Evolutionary conservation across 1,140 invertebrate genomes (phyloP).

Genomic region (Calycopis cecrops): DNA sequence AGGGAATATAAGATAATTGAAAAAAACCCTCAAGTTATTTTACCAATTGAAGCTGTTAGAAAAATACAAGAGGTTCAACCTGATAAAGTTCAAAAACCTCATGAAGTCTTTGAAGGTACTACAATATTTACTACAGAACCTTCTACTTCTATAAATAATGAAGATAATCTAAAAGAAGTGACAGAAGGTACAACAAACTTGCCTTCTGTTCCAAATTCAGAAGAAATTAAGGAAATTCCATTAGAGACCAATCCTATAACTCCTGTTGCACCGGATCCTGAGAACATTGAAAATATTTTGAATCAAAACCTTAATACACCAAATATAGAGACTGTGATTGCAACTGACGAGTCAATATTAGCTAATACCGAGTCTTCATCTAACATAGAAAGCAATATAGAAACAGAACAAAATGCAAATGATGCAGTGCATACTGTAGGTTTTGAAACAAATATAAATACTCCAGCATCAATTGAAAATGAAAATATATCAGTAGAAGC

Average conservation of each 20-base stretch:
- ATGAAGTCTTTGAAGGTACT: slow-evolving; percentile 67
- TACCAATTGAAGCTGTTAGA: slow-evolving; percentile 36
- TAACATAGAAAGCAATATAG: too few relatives aligned
- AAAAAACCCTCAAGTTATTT: slow-evolving; percentile 35
- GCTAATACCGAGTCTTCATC: too few relatives aligned
- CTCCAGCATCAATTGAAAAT: slow-evolving; percentile 19
- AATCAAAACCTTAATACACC: slow-evolving; percentile 11
- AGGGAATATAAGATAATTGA: slow-evolving; percentile 52
- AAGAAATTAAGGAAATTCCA: neutral
- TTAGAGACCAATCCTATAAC: neutral
- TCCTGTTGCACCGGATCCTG: neutral
- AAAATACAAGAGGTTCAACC: slow-evolving; percentile 40
- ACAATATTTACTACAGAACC: slow-evolving; percentile 54
- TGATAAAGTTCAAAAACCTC: slow-evolving; percentile 58
- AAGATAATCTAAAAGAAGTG: slow-evolving; percentile 13
- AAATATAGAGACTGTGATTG: neutral
- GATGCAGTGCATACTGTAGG: neutral
- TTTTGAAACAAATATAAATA: slow-evolving; percentile 6
- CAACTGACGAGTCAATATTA: neutral
- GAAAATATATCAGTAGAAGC: slow-evolving; percentile 23
- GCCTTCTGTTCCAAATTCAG: slow-evolving; percentile 2
- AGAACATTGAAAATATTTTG: slow-evolving; percentile 14
- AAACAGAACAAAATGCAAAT: slow-evolving; percentile 1
- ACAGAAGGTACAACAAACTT: slow-evolving; percentile 9
- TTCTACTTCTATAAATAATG: slow-evolving; percentile 4